These are phyloP conservation scores for Todus mexicanus DNA, from an alignment of 2,797 vertebrate species.

Conservation along the genomic window DNA sequence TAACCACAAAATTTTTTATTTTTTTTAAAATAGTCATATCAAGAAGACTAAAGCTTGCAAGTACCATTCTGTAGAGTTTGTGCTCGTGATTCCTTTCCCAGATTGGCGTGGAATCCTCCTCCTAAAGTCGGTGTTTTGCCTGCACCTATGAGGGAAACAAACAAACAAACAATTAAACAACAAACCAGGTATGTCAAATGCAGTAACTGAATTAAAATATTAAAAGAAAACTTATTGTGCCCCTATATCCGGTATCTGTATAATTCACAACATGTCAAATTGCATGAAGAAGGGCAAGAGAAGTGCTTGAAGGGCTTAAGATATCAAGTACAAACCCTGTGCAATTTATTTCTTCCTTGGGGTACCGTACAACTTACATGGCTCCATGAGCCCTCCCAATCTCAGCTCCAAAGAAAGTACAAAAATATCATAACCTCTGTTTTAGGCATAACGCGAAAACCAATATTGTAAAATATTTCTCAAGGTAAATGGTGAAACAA, in stretches of 20 bases:
- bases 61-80: conserved; percentile 93
- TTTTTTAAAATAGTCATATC: background rate
- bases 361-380: background rate
- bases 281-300: background rate
- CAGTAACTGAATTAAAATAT: background rate
- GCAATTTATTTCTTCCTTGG: background rate
- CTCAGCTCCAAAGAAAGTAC: background rate
- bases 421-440: background rate
- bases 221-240: background rate
- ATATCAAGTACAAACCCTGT: background rate
- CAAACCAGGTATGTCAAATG: background rate
- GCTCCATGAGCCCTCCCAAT: background rate
- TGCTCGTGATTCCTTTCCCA: conserved; percentile 92
- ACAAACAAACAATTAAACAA: background rate
- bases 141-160: conserved; percentile 74
- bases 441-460: background rate
- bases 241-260: background rate
- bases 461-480: background rate
- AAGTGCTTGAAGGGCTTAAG: background rate
- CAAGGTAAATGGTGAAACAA: background rate
- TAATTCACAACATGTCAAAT: background rate
- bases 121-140: conserved; percentile 87
- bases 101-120: conserved; percentile 88
- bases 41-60: background rate
- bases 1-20: too few relatives aligned